Conservation (phyloP, 2,113 vertebrate species). For the Psettodes erumei region DNA sequence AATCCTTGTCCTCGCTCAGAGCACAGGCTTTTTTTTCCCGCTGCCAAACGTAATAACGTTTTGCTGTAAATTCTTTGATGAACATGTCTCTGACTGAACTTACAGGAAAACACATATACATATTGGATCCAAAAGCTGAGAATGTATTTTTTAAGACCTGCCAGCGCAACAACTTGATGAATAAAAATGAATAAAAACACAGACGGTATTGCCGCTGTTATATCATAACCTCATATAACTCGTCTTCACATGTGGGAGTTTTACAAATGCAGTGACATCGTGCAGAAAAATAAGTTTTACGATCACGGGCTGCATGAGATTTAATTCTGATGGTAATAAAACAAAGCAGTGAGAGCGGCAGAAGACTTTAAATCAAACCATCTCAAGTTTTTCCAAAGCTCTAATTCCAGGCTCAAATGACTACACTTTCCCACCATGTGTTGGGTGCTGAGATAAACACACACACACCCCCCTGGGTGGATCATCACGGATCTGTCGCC, state of each 20-base stretch:
- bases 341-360: neutral
- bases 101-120: neutral
- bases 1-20: neutral
- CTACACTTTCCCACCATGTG: constrained; percentile 46
- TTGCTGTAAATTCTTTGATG: too few species aligned
- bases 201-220: neutral
- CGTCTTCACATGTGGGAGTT: neutral
- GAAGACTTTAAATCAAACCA: neutral
- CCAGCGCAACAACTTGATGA: too few species aligned
- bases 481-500: constrained; percentile 41
- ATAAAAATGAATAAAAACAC: too few species aligned
- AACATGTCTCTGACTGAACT: neutral
- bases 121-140: neutral
- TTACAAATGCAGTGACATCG: neutral
- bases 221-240: neutral
- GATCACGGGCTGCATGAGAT: neutral
- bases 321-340: neutral
- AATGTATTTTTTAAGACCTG: too few species aligned
- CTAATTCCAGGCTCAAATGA: constrained; percentile 38
- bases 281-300: neutral
- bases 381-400: neutral
- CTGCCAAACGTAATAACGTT: too few species aligned
- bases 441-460: constrained; percentile 20
- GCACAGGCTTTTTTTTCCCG: too few species aligned
- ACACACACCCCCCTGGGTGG: too few species aligned